These are phyloP conservation scores for Habrosyne pyritoides DNA, from an alignment of 2,888 invertebrate genomes.

Conservation along the genomic window DNA sequence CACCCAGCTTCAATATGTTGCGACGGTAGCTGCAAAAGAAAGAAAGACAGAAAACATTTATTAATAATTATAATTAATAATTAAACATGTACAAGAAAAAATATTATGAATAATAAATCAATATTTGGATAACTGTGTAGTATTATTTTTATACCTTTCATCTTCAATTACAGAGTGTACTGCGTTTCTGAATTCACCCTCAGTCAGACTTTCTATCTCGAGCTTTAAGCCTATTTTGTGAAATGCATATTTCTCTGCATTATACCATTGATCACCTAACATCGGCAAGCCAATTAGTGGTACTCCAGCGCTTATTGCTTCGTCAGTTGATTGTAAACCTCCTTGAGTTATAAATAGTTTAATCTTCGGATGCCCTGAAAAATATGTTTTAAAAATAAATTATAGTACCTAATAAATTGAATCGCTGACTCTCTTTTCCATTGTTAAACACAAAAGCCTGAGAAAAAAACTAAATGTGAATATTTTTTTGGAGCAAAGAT, in stretches of 20 bases:
- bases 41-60: no score
- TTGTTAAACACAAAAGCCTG: no score
- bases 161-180: constrained; percentile 44
- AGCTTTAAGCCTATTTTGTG: constrained; percentile 50
- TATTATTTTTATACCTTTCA: constrained; percentile 37
- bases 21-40: constrained; percentile 39
- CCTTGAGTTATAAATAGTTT: constrained; percentile 77
- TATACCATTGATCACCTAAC: constrained; percentile 69
- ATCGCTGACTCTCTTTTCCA: no score
- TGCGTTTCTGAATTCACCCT: constrained; percentile 41
- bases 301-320: constrained; percentile 66
- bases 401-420: no score
- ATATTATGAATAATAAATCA: background rate
- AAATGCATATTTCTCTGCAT: constrained; percentile 53
- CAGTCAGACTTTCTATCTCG: constrained; percentile 40
- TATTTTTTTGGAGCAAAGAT: no score
- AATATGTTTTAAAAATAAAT: background rate
- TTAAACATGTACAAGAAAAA: no score
- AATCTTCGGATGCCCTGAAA: constrained; percentile 67
- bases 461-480: no score
- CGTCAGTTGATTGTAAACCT: constrained; percentile 74
- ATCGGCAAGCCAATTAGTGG: constrained; percentile 70
- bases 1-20: constrained; percentile 29
- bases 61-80: no score
- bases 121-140: no score